Evolutionary conservation across 2,113 vertebrate genomes (phyloP), one percentile per base, ranked within the genome.

Genomic region (Macaca mulatta): DNA sequence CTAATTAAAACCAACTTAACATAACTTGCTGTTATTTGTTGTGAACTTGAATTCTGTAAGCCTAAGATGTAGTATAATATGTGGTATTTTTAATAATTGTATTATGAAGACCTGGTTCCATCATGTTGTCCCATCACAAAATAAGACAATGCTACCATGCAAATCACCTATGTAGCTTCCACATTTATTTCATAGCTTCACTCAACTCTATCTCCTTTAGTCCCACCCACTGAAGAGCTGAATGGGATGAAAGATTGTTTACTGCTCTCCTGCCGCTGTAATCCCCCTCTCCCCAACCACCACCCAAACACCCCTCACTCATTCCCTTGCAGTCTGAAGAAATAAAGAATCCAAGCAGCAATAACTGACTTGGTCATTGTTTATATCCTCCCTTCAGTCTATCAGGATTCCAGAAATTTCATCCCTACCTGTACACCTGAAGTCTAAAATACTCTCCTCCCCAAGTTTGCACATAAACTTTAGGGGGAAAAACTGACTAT

Each of bases 191-290:
- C 70, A 89, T 0, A 82, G 82, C 22, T 55, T 55, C 86, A 32
- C 78, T 93, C 91, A 80, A 78, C 8, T 9, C 35, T 30, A 48
- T 43, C 52, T 78, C 81, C 80, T 61, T 81, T 35, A 43, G 89
- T 85, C 45, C 84, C 95, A 82, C 57, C 96, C 96, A 67, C 74
- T 32, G 45, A 93, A 91, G 93, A 97, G 96, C 92, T 97, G 95
- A 64, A 92, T 81, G 77, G 90, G 85, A 95, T 61, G 91, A 84
- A 91, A 77, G 91, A 57, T 0, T 25, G 91, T n/a, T 97, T 96
- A 96, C 91, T 89, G 64, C 88, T 67, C 87, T 48, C 25, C 72
- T 16, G 43, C 85, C 64, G 25, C 72, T 10, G 8, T 32, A 30
- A 5, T 77, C 43, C 22, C 16, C 50, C 30, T 13, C 38, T 18